Evolutionary conservation across 1,140 invertebrate genomes (phyloP), one percentile per base, ranked within the genome.

Genomic region (Macrobrachium nipponense): DNA sequence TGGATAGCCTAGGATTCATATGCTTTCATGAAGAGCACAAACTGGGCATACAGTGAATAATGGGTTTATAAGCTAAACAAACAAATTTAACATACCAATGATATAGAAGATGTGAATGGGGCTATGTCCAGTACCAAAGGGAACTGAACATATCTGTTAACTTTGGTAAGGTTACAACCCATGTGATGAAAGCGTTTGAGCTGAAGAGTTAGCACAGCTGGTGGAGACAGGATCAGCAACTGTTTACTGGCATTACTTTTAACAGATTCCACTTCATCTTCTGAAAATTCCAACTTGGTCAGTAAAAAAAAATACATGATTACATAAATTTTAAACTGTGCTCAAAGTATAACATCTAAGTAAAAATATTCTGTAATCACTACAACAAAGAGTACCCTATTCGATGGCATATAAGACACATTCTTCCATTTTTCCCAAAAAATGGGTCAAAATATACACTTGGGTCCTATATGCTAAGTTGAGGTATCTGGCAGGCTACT

Each of bases 191-290:
- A 97, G 58, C 98, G 91, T 91, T 99, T 99, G 72, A 99, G 91
- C 91, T 99, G 98, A 23, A 99, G 91, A 58, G 99, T 99, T 0
- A 99, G 93, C 83, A 99, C 94, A 7, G 97, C 95, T 5, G 98
- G 98, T 51, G 97, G 97, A 90, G 94, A 94, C 82, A 95, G 96
- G 17, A 99, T 95, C 3, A 98, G 92, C 90, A 98, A 95, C 90
- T 98, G 96, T 91, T 98, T 98, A 4, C 95, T 96, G 60, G 97
- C 97, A 90, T 96, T 95, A 2, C 95, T 97, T 90, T 96, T 96
- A 0, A 98, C 94, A 27, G 95, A 95, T 90, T 97, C 95, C 59
- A 93, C 93, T 27, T 93, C 92, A 86, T 93, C 92, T 91, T 85
- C 82, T 85, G 82, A 23, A 44, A 44, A 27, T 51, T 51, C 12